A percentile compares a stretch with the other conserved stretches of the same genome.
phyloP scores from a whole-genome alignment of 2,888 invertebrate species.

The Agrochola macilenta region DNA sequence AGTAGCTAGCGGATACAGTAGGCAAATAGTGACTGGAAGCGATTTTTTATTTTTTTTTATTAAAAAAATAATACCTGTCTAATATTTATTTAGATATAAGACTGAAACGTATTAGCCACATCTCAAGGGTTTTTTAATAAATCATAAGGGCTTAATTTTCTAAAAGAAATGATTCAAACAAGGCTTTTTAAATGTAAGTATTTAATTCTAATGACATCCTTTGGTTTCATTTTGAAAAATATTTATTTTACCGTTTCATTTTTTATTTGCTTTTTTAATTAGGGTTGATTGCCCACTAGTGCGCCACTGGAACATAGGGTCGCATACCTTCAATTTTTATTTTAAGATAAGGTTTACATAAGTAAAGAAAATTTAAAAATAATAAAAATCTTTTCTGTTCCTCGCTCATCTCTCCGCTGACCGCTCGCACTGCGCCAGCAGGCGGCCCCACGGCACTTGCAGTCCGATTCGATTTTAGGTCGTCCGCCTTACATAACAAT shows the following conservation, averaged over 20 bases:
- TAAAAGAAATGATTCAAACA: neutral
- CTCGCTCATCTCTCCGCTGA: slow-evolving; percentile 21
- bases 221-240: too few relatives aligned
- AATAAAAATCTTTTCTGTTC: too few relatives aligned
- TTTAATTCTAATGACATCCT: neutral
- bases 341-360: neutral
- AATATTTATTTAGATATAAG: neutral
- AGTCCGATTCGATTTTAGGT: slow-evolving; percentile 82
- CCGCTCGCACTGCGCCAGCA: slow-evolving; percentile 42
- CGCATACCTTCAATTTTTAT: neutral
- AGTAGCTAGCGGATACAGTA: slow-evolving; percentile 17
- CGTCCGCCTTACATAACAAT: slow-evolving; percentile 85
- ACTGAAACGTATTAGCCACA: neutral
- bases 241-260: neutral
- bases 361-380: too few relatives aligned
- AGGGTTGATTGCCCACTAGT: neutral
- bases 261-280: neutral
- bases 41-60: neutral
- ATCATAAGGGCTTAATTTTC: neutral
- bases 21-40: slow-evolving; percentile 23
- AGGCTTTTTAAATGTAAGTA: neutral
- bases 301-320: neutral
- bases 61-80: neutral
- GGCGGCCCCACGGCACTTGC: slow-evolving; percentile 55
- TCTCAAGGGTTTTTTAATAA: too few relatives aligned